Base-by-base conservation (phyloP, 2,113 vertebrate genomes). In the Syngnathus typhle region DNA sequence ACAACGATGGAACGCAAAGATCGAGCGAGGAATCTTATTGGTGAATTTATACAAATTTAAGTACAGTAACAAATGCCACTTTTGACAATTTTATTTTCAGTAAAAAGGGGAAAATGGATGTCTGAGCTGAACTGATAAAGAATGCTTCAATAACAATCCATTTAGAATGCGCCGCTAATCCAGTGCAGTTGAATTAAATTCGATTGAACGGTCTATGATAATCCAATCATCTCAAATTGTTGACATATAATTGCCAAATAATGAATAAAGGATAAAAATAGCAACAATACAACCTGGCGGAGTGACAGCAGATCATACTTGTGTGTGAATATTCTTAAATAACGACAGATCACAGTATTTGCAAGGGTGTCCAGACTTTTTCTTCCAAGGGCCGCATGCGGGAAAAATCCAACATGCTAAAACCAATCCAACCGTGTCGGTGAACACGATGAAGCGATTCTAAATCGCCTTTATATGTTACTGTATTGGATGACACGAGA, bases 11-110 rank as follows among this genome's bases (percentile, higher is more conserved):
- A 86, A 81, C 75, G 85, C 19, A 85, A 84, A 85, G 63, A 81
- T 44, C 87, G 72, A 73, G 64, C 76, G 67, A 84, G 62, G 74
- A 84, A 79, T 73, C 81, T 76, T 78, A 76, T 83, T 74, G 82
- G 86, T 90, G 89, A 87, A 90, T 81, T 90, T 89, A 87, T 75
- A 86, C 87, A 89, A 86, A 89, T 74, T 73, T 82, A 81, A 84
- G 86, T 91, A 90, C 85, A 90, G 80, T 85, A 88, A 86, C 82
- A 87, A 89, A 87, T 81, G 85, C 69, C 62, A 65, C 70, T 68
- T 76, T 62, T 83, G 71, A 84, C 72, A 84, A 66, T 70, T 82
- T 75, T 64, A 71, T 56, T 71, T 70, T 54, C 21, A 55, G 55
- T 44, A 15, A 27, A 12, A 69, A 74, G 75, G 82, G 73, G 75